Evolutionary conservation across 1,140 invertebrate species (phyloP).

Genomic region (Conopomorpha cramerella): DNA sequence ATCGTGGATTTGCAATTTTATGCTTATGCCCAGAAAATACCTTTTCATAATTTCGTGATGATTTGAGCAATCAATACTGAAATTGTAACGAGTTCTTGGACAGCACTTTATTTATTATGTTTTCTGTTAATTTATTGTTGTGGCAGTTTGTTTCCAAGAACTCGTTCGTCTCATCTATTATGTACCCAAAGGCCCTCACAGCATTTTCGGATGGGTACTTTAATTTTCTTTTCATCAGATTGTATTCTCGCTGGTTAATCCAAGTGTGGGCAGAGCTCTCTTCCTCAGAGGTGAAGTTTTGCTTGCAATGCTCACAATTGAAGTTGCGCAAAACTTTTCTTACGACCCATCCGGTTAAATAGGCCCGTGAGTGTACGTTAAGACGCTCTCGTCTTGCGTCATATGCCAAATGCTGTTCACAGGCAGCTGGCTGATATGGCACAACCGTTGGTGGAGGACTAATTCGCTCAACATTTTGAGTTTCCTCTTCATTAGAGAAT

Average conservation of each 20-base stretch:
- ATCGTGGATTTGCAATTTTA: background rate
- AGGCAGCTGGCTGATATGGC: too few relatives aligned
- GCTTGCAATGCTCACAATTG: conserved; percentile 4
- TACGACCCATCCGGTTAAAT: too few relatives aligned
- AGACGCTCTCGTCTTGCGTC: too few relatives aligned
- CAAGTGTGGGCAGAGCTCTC: conserved; percentile 2
- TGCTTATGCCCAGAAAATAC: background rate
- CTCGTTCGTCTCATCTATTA: conserved; percentile 5
- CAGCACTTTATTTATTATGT: background rate
- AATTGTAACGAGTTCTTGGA: conserved; percentile 1
- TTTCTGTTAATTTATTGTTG: background rate
- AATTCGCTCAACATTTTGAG: too few relatives aligned
- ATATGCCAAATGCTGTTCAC: too few relatives aligned
- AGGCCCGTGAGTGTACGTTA: too few relatives aligned
- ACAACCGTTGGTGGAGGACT: too few relatives aligned
- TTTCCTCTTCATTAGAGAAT: too few relatives aligned
- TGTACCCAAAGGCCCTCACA: conserved; percentile 3
- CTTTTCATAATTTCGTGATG: background rate
- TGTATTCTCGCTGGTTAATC: conserved; percentile 7
- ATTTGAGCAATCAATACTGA: background rate
- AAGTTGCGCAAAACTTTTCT: conserved; percentile 7
- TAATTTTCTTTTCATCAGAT: conserved; percentile 4
- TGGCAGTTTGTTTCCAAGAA: conserved; percentile 5
- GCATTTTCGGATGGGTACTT: conserved; percentile 7
- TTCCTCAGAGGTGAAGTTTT: conserved; percentile 1